Conservation (phyloP, 1,140 invertebrate genomes). For the Brachionus rubens region DNA sequence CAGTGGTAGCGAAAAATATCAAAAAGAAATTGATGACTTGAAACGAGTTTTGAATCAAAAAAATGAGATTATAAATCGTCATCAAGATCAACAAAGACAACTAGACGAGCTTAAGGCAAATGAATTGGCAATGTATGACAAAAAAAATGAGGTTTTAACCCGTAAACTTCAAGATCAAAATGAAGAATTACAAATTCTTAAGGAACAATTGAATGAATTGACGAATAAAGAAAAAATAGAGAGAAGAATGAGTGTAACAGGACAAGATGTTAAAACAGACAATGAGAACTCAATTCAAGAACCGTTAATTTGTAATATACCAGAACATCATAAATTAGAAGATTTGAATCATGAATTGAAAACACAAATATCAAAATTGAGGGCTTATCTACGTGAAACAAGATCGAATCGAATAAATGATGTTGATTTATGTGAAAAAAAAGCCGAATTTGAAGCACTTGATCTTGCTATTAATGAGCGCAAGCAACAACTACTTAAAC, state of each 20-base stretch:
- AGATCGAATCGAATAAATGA: constrained; percentile 4
- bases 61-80: constrained; percentile 20
- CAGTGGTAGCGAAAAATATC: background rate
- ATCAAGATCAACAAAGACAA: constrained; percentile 1
- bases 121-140: background rate
- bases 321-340: constrained; percentile 42
- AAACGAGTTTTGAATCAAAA: background rate
- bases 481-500: constrained; percentile 9
- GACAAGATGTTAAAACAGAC: too few species aligned
- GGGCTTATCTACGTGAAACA: background rate
- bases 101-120: background rate
- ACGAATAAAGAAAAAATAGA: background rate
- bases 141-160: background rate
- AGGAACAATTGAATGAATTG: background rate
- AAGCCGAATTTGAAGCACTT: constrained; percentile 41
- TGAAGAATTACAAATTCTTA: constrained; percentile 9
- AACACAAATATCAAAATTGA: background rate
- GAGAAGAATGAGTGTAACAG: too few species aligned
- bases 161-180: constrained; percentile 6
- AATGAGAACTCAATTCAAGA: background rate
- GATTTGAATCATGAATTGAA: constrained; percentile 36
- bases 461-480: constrained; percentile 44
- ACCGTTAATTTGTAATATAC: constrained; percentile 32
- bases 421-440: background rate
- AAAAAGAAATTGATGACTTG: constrained; percentile 24